Conservation (phyloP, 2,113 vertebrate genomes). For the Conger conger region DNA sequence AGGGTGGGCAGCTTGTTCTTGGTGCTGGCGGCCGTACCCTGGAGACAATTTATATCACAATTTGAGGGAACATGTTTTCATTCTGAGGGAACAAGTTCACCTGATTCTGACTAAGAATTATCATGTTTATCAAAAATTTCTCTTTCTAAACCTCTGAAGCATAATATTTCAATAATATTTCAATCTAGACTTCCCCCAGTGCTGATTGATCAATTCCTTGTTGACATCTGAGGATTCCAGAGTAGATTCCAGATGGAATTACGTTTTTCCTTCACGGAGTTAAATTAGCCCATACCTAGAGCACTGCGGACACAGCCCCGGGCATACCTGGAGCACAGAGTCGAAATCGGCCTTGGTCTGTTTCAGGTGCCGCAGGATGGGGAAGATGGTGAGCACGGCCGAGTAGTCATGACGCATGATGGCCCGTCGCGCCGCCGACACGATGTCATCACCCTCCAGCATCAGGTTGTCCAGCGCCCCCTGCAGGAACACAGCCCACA, state of each 20-base stretch:
- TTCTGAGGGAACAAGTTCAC: too few species aligned
- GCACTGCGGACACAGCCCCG: background rate
- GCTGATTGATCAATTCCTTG: too few species aligned
- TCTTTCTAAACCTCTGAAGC: too few species aligned
- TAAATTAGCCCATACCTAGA: background rate
- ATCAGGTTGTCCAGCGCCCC: slow-evolving; percentile 93
- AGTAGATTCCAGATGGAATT: too few species aligned
- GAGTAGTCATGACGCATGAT: slow-evolving; percentile 93
- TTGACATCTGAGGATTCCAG: too few species aligned
- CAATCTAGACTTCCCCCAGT: too few species aligned
- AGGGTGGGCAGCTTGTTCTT: slow-evolving; percentile 97
- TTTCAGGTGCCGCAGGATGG: slow-evolving; percentile 92
- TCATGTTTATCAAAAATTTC: too few species aligned
- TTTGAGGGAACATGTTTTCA: too few species aligned
- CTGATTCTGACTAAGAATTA: too few species aligned
- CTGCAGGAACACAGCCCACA: slow-evolving; percentile 56
- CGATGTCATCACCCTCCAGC: slow-evolving; percentile 94
- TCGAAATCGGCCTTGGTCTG: slow-evolving; percentile 95
- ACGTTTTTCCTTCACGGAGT: background rate
- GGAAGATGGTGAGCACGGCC: slow-evolving; percentile 92
- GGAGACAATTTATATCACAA: background rate
- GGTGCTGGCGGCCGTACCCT: slow-evolving; percentile 96
- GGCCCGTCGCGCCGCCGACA: slow-evolving; percentile 87
- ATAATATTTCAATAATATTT: too few species aligned
- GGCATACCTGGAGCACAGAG: slow-evolving; percentile 87